Evolutionary conservation across 2,113 vertebrate genomes (phyloP).

Genomic region (Hystrix brachyura): DNA sequence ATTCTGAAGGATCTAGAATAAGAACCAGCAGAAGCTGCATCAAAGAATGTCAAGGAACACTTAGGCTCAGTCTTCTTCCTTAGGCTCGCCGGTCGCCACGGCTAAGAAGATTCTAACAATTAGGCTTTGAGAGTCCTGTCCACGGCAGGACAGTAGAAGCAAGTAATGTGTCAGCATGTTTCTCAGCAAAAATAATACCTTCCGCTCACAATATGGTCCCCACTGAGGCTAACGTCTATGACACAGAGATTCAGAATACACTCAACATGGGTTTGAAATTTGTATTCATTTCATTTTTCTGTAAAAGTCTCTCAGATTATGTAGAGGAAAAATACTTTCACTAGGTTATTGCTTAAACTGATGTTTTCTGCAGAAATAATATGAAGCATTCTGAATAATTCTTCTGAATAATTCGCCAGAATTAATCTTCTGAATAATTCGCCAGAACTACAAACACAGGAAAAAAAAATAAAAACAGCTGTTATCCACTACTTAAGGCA

Average conservation of each 20-base stretch:
- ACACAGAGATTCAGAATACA: background rate
- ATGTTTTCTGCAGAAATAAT: constrained; percentile 55
- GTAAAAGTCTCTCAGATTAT: background rate
- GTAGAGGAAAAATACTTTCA: background rate
- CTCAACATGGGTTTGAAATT: background rate
- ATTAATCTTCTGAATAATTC: constrained; percentile 56
- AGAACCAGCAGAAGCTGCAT: background rate
- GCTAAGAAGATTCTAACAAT: background rate
- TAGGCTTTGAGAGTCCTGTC: background rate
- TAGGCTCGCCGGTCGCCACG: background rate
- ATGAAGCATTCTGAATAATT: constrained; percentile 38
- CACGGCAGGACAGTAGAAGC: accelerated
- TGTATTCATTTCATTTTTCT: background rate
- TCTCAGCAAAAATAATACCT: background rate
- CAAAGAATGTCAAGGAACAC: background rate
- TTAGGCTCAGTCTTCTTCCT: background rate
- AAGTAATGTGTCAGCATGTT: background rate
- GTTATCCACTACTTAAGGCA: background rate
- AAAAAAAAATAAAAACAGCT: constrained; percentile 43
- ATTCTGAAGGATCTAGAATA: background rate
- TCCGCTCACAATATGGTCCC: background rate
- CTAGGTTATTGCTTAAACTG: constrained; percentile 36
- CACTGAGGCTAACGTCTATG: background rate
- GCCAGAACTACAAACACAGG: constrained; percentile 10
- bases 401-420: constrained; percentile 54